Conservation (phyloP, 2,113 vertebrate species). For the Callipepla californica region DNA sequence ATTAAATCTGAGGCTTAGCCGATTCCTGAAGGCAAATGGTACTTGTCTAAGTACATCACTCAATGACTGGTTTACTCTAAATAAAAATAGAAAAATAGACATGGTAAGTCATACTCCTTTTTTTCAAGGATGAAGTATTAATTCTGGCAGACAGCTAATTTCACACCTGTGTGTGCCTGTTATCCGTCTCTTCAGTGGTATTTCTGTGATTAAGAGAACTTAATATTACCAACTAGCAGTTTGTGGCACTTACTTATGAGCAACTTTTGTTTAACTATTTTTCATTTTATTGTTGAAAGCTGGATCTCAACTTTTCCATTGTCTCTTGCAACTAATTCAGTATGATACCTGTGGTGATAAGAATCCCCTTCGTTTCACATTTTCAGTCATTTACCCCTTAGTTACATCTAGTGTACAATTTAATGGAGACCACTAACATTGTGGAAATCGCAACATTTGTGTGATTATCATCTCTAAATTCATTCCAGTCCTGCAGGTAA, state of each 20-base stretch:
- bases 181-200: background rate
- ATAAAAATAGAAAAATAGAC: background rate
- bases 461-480: background rate
- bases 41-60: background rate
- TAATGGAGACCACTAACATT: background rate
- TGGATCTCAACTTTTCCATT: background rate
- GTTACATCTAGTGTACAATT: background rate
- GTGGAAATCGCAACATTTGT: background rate
- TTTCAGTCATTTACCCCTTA: background rate
- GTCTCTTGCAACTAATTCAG: background rate
- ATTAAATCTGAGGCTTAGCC: background rate
- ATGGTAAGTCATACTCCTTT: background rate
- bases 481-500: background rate
- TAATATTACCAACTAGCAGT: background rate
- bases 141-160: background rate
- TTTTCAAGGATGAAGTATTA: background rate
- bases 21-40: background rate
- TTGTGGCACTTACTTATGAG: constrained; percentile 18
- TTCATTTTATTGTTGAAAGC: background rate
- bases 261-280: background rate
- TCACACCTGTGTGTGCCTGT: background rate
- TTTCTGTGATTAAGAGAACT: constrained; percentile 10
- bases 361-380: background rate
- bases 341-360: background rate
- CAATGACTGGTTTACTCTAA: background rate